Conservation (phyloP, 2,888 invertebrate genomes). For the Melitaea athalia region DNA sequence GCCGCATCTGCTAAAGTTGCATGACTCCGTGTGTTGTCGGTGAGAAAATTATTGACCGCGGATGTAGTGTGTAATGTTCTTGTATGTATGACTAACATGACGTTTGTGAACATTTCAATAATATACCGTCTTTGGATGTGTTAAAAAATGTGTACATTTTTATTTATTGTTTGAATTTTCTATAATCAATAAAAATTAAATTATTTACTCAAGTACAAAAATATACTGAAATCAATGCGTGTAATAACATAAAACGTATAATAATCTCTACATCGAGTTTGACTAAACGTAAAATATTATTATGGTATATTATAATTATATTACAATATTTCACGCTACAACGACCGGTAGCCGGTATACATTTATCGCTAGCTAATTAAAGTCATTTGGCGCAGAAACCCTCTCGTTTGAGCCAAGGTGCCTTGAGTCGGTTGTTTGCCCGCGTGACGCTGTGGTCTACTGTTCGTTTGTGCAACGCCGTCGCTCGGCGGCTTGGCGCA, state of each 20-base stretch:
- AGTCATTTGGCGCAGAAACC: background rate
- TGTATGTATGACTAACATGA: background rate
- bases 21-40: conserved; percentile 52
- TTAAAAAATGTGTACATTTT: too few species aligned
- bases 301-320: background rate
- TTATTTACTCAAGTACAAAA: too few species aligned
- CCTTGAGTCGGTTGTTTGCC: conserved; percentile 22
- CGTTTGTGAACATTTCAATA: conserved; percentile 1
- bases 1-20: conserved; percentile 56
- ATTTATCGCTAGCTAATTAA: conserved; percentile 5
- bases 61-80: conserved; percentile 29
- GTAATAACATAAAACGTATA: conserved; percentile 2
- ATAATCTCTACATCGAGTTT: background rate
- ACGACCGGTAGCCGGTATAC: background rate
- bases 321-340: conserved; percentile 1
- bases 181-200: too few species aligned
- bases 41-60: conserved; percentile 52
- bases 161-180: too few species aligned
- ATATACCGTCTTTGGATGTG: background rate
- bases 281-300: background rate
- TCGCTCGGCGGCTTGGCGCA: conserved; percentile 45
- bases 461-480: conserved; percentile 59
- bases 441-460: conserved; percentile 48
- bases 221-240: background rate
- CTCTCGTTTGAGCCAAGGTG: conserved; percentile 4